phyloP scores from a whole-genome alignment of 2,797 vertebrate genomes.

The Pyrocephalus nanus region DNA sequence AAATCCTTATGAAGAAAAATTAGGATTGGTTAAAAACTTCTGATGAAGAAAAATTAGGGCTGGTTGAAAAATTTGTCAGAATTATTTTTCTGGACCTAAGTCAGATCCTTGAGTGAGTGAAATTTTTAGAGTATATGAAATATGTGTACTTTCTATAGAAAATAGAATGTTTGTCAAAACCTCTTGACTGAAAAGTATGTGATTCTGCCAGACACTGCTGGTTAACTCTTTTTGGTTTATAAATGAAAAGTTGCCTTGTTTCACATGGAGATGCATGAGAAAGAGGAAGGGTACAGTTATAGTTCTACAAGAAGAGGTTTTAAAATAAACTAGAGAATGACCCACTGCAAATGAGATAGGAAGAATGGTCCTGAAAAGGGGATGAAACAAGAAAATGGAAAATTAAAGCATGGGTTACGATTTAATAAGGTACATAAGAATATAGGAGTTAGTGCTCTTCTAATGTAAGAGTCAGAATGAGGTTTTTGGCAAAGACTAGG shows the following conservation, averaged over 20 bases:
- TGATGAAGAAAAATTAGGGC: not conserved
- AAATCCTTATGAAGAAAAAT: conserved; percentile 1
- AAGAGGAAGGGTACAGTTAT: not conserved
- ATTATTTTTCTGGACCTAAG: conserved; percentile 12
- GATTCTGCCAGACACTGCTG: not conserved
- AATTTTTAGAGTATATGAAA: not conserved
- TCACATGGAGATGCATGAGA: not conserved
- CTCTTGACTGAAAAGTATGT: not conserved
- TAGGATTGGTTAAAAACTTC: not conserved
- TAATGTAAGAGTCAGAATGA: not conserved
- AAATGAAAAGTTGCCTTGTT: not conserved
- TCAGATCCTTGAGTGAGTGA: not conserved
- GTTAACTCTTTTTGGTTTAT: not conserved
- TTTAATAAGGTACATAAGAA: not conserved
- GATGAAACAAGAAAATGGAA: not conserved
- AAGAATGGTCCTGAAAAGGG: not conserved
- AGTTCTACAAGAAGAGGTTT: not conserved
- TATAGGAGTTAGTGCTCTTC: not conserved
- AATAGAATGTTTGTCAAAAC: not conserved
- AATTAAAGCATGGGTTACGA: not conserved
- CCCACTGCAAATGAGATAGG: not conserved
- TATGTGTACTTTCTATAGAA: not conserved
- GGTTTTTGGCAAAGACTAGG: not conserved
- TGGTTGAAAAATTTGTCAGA: not conserved
- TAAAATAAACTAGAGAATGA: not conserved